A percentile compares a stretch with the other conserved stretches of the same genome.
phyloP scores from a whole-genome alignment of 2,113 vertebrate genomes.

The Cryptomyrus ogoouensis region DNA sequence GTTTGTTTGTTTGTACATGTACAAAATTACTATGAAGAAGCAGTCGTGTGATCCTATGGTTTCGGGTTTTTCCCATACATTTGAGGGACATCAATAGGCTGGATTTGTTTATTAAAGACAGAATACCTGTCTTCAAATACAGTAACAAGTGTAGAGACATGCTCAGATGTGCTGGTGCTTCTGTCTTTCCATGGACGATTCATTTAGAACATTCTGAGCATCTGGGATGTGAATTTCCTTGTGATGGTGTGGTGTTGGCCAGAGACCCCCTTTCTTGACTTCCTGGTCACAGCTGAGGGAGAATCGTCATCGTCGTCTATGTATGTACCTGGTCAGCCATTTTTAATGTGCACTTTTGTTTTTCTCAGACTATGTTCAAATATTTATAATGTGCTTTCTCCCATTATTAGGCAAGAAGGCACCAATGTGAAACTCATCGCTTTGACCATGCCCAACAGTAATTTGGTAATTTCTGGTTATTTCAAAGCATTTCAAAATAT shows the following conservation, averaged over 20 bases:
- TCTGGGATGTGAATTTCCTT: constrained; percentile 77
- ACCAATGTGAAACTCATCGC: constrained; percentile 76
- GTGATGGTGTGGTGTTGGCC: constrained; percentile 76
- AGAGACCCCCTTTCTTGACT: constrained; percentile 68
- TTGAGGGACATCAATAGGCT: neutral
- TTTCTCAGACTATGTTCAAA: neutral
- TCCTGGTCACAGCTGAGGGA: constrained; percentile 79
- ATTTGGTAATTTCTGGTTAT: constrained; percentile 56
- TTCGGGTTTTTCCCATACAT: neutral
- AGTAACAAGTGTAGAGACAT: neutral
- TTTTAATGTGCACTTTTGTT: neutral
- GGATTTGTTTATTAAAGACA: neutral
- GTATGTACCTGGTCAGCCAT: constrained; percentile 45
- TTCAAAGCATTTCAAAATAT: neutral
- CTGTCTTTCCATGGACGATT: neutral
- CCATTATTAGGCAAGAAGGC: constrained; percentile 68
- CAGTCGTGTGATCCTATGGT: neutral
- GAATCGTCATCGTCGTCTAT: constrained; percentile 63
- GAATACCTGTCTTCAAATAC: neutral
- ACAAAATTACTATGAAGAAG: neutral
- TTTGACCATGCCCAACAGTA: constrained; percentile 59
- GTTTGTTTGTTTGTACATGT: neutral
- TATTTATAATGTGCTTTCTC: neutral
- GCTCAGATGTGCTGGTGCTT: neutral
- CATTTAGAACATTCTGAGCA: constrained; percentile 71